Evolutionary conservation across 2,888 invertebrate genomes (phyloP).

Genomic region (Cataglyphis livida): DNA sequence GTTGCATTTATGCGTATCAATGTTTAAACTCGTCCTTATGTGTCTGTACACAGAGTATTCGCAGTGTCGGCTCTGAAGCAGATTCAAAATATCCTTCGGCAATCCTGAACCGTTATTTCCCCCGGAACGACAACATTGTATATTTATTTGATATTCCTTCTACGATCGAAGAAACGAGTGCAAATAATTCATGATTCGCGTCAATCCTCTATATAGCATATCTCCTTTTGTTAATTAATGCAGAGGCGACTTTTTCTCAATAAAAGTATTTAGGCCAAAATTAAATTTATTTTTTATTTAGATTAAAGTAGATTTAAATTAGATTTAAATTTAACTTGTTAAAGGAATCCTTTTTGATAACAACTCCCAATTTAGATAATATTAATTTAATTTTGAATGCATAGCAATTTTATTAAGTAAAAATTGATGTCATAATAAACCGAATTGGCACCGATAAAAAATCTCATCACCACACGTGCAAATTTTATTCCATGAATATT

Average conservation of each 20-base stretch:
- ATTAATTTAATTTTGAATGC: background rate
- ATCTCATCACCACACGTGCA: background rate
- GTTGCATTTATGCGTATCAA: conserved; percentile 56
- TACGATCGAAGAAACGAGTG: conserved; percentile 10
- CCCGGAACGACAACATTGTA: background rate
- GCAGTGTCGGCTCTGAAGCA: conserved; percentile 17
- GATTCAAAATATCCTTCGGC: background rate
- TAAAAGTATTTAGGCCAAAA: background rate
- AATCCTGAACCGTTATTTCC: background rate
- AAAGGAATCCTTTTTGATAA: background rate
- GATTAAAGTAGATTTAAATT: no score
- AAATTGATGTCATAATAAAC: background rate
- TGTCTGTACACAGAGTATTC: conserved; percentile 66
- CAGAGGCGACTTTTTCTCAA: background rate
- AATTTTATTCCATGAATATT: conserved; percentile 7
- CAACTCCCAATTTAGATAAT: background rate
- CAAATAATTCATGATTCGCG: conserved; percentile 37
- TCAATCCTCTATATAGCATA: background rate
- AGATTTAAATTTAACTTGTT: background rate
- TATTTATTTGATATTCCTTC: background rate
- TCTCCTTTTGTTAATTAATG: background rate
- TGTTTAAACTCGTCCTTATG: conserved; percentile 64
- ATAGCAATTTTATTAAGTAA: background rate
- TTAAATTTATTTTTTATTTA: no score
- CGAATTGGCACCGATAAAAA: background rate